Evolutionary conservation across 2,888 invertebrate genomes (phyloP), one percentile per base, ranked within the genome.

Genomic region (Antheraea assamensis): DNA sequence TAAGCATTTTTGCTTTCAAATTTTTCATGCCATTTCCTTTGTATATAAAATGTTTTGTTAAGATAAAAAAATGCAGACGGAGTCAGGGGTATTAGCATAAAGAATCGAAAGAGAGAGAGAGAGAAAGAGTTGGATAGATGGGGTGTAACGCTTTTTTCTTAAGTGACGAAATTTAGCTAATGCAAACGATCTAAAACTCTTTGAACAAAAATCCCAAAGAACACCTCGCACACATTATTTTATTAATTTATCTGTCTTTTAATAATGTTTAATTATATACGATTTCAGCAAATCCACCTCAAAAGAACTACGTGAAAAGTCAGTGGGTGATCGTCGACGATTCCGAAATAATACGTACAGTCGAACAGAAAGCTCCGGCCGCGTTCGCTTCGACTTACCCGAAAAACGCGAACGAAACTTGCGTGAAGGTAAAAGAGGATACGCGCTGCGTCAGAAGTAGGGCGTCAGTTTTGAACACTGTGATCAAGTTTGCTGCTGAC

Each of bases 401-500:
- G 0, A 75, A 58, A 58, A 70, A 30, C 55, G 74, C 79, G 17
- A 73, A 70, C 42, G 79, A 79, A n/a, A 74, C 74, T n/a, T 55
- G 64, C 21, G 76, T 58, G 73, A 80, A 79, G 72, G 77, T 81
- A 49, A 76, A 77, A 1, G 85, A 85, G n/a, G 80, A 80, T 0
- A 91, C 88, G 19, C 81, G 87, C 0, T 88, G 87, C 1, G 83
- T 93, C 21, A 82, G 87, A 55, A 90, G 84, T 10, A 88, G 95
- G 0, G 85, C 87, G 7, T 86, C 84, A 3, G 82, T 95, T 55
- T 74, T 93, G 35, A 91, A 88, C 55, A 79, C 83, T 3, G 86
- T 95, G 0, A 82, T 95, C 49, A 93, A 93, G 80, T 96, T 95
- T 74, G 90, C 93, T 0, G 89, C 92, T 0, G 92, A 92, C 2